A percentile compares a stretch with the other conserved stretches of the same genome.
phyloP scores from a whole-genome alignment of 2,888 invertebrate genomes.

The Acheta domesticus region DNA sequence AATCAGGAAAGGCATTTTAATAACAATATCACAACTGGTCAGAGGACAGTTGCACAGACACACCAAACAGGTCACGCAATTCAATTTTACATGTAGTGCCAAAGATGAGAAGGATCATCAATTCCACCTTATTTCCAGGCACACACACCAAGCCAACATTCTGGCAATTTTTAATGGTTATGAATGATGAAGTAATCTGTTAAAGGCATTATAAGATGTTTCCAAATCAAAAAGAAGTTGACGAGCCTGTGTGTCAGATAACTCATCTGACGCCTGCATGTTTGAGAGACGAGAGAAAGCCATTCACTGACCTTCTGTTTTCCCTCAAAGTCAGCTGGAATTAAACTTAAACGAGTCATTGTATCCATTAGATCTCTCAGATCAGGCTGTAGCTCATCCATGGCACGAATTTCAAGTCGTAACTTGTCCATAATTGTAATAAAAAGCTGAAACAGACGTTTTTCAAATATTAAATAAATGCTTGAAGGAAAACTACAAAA shows the following conservation, averaged over 20 bases:
- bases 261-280: conserved; percentile 96
- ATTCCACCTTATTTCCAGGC: too few relatives aligned
- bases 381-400: conserved; percentile 97
- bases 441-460: conserved; percentile 63
- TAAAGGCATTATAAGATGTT: conserved; percentile 93
- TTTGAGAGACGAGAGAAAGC: conserved; percentile 85
- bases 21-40: too few relatives aligned
- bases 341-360: conserved; percentile 85
- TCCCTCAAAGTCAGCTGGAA: conserved; percentile 93
- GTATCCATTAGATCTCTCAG: conserved; percentile 89
- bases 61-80: too few relatives aligned
- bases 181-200: conserved; percentile 75
- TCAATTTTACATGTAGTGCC: too few relatives aligned
- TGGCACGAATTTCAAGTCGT: conserved; percentile 89
- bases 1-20: too few relatives aligned
- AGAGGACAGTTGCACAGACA: too few relatives aligned
- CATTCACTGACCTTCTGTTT: conserved; percentile 86
- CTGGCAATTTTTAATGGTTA: background rate
- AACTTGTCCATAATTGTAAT: conserved; percentile 98
- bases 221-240: conserved; percentile 97
- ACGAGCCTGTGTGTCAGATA: conserved; percentile 88
- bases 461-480: too few relatives aligned
- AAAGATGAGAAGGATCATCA: too few relatives aligned
- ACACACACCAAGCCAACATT: too few relatives aligned
- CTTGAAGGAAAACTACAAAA: too few relatives aligned